A percentile compares a stretch with the other conserved stretches of the same genome.
These are phyloP conservation scores for Aphidoletes aphidimyza DNA, from an alignment of 2,888 invertebrate species.

Conservation along the genomic window DNA sequence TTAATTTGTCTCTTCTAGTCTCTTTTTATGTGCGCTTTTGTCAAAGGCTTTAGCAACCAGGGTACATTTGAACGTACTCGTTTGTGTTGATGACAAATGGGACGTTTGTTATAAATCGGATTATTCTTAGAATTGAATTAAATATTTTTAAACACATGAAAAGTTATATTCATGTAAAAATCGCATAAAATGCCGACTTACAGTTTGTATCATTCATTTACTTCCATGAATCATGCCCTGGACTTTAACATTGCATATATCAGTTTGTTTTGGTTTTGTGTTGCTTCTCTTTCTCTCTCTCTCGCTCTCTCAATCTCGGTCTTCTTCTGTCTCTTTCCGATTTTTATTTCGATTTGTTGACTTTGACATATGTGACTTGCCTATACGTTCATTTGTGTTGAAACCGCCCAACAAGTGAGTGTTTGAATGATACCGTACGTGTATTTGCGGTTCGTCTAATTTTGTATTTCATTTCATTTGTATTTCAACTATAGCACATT, in stretches of 20 bases:
- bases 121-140: not conserved
- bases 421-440: not conserved
- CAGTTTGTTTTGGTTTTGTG: conserved; percentile 23
- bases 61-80: too few species aligned
- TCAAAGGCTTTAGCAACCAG: too few species aligned
- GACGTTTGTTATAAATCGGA: not conserved
- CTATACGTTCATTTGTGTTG: not conserved
- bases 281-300: too few species aligned
- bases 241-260: not conserved
- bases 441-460: not conserved
- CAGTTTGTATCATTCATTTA: not conserved
- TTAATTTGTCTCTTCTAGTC: not conserved
- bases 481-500: too few species aligned
- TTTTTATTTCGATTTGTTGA: too few species aligned
- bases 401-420: conserved; percentile 32
- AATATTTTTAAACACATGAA: not conserved
- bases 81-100: not conserved
- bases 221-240: conserved; percentile 3
- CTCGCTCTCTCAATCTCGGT: too few species aligned
- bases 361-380: not conserved
- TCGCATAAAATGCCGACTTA: not conserved
- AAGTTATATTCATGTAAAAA: too few species aligned
- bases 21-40: not conserved
- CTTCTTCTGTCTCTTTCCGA: too few species aligned
- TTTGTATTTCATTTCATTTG: not conserved